Evolutionary conservation across 2,888 invertebrate genomes (phyloP), one percentile per base, ranked within the genome.

Genomic region (Holacanthella duospinosa): DNA sequence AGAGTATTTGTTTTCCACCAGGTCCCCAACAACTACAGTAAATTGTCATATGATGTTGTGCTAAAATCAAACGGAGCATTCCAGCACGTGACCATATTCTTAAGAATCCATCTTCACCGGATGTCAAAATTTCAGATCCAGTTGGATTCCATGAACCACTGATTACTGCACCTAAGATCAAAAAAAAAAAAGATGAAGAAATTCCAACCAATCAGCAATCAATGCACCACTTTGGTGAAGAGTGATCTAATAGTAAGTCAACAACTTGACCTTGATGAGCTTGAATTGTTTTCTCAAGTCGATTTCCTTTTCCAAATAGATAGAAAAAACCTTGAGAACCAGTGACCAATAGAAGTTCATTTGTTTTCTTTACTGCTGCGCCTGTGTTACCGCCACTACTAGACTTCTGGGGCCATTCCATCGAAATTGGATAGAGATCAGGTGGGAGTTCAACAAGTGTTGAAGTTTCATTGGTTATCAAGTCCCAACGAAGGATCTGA

Each of bases 51-150:
- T 87, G 87, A 62, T 88, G 88, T 71, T 90, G 87, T 55, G 92
- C 85, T 1, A 95, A 85, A 1, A 89, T 89, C 0, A 95, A 93
- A 1, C 99, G 83, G 19, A 99, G 81, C 82, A 93, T 87, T 19
- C 96, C 97, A 74, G 89, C 92, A 55, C 94, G 82, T 0, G 97
- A 97, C 97, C 97, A 99, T 65, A 97, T 87, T 80, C 96, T 96
- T 1, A 97, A 86, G 63, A 86, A 84, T 1, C 97, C 99, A 79
- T 99, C 99, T 80, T 99, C 97, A 0, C 96, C 96, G 67, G 89
- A 95, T 88, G 93, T 95, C 19, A 95, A 80, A 55, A 99, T 82
- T n/a, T 94, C 91, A 29, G 92, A 87, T 2, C 94, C 97, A 79
- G 96, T 96, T 61, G 87, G 87, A 77, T 92, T 93, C 97, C 97